phyloP scores from a whole-genome alignment of 1,140 invertebrate species.

The Atta cephalotes region DNA sequence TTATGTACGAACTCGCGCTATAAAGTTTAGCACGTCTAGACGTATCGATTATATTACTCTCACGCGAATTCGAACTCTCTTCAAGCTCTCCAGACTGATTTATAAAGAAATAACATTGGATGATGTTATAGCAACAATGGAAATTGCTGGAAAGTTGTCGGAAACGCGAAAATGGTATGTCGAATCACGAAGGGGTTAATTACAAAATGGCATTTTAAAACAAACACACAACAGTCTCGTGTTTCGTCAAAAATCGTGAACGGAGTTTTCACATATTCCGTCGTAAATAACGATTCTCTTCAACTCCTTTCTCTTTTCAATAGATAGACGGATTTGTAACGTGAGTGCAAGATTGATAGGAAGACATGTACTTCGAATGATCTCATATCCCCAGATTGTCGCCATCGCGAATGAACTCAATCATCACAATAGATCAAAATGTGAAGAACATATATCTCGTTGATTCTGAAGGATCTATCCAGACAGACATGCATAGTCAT shows the following conservation, averaged over 20 bases:
- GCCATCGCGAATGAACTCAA: neutral
- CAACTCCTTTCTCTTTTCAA: neutral
- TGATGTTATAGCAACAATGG: conserved; percentile 44
- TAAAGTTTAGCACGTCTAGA: conserved; percentile 44
- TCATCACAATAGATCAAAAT: neutral
- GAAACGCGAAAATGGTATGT: neutral
- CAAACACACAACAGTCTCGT: neutral
- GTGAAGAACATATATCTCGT: conserved; percentile 4
- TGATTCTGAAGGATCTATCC: too few species aligned
- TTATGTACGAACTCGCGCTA: conserved; percentile 17
- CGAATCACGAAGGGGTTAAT: conserved; percentile 8
- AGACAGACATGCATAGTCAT: too few species aligned
- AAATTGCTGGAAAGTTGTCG: conserved; percentile 39
- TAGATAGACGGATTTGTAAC: neutral
- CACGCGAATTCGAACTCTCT: neutral
- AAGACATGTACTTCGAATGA: neutral
- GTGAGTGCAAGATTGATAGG: neutral
- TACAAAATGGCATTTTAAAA: conserved; percentile 42
- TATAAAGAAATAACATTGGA: conserved; percentile 40
- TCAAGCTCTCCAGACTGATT: conserved; percentile 9
- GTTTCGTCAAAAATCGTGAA: conserved; percentile 19
- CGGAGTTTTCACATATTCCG: neutral
- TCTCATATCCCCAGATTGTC: conserved; percentile 10
- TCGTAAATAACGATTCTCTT: neutral
- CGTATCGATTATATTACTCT: conserved; percentile 49